These are phyloP conservation scores for Drosophila eohydei DNA, from an alignment of 2,888 invertebrate species.

Conservation along the genomic window DNA sequence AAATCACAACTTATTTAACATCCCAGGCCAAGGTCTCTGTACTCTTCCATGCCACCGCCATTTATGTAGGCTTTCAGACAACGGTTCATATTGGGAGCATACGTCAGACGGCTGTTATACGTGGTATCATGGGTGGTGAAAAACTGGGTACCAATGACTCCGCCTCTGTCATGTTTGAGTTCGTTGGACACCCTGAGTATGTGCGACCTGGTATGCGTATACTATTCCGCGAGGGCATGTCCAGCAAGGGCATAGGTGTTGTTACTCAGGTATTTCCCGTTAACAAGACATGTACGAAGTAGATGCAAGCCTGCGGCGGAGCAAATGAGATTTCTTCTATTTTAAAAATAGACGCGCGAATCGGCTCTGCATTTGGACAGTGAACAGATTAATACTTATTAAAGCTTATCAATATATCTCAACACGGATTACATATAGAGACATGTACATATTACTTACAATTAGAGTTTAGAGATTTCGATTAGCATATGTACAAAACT, in stretches of 20 bases:
- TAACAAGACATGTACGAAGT: slow-evolving; percentile 74
- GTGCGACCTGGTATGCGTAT: slow-evolving; percentile 91
- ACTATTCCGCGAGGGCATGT: slow-evolving; percentile 91
- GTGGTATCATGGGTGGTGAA: slow-evolving; percentile 88
- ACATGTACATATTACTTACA: slow-evolving; percentile 65
- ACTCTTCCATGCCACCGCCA: slow-evolving; percentile 94
- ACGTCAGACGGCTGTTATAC: slow-evolving; percentile 96
- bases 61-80: slow-evolving; percentile 94
- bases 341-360: slow-evolving; percentile 1
- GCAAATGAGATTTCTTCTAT: slow-evolving; percentile 34
- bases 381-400: slow-evolving; percentile 35
- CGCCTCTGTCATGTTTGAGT: slow-evolving; percentile 94
- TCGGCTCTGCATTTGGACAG: slow-evolving; percentile 5
- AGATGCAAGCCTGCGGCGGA: slow-evolving; percentile 16
- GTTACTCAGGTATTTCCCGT: slow-evolving; percentile 91
- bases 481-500: slow-evolving; percentile 16
- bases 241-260: slow-evolving; percentile 94
- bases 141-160: slow-evolving; percentile 91
- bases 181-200: slow-evolving; percentile 95
- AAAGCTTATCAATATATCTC: slow-evolving; percentile 57
- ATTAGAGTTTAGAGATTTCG: slow-evolving; percentile 57
- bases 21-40: slow-evolving; percentile 93
- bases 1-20: not conserved
- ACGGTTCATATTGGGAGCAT: slow-evolving; percentile 98
- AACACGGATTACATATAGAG: slow-evolving; percentile 35